Percentiles rank a stretch among this genome's conserved stretches.
phyloP scores from a whole-genome alignment of 2,113 vertebrate genomes.

The Corythornis vintsioides region DNA sequence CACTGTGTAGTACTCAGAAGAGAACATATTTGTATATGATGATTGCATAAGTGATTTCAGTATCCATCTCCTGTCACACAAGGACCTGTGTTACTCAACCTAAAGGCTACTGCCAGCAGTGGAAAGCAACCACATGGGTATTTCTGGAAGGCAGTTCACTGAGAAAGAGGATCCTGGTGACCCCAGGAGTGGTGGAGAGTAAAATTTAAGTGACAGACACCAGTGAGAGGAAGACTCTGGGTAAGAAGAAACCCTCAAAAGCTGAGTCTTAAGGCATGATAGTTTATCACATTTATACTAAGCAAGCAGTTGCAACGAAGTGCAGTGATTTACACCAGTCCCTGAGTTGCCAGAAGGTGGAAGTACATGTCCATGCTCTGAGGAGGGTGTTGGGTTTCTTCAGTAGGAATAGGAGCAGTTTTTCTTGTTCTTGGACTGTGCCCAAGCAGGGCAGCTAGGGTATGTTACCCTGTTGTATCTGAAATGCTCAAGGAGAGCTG shows the following conservation, averaged over 20 bases:
- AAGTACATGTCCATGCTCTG: background rate
- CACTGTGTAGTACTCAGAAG: background rate
- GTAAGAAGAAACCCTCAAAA: background rate
- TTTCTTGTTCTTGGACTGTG: background rate
- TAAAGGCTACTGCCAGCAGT: background rate
- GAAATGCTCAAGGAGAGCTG: background rate
- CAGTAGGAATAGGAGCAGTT: accelerated
- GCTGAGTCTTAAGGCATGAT: background rate
- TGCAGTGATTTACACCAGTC: background rate
- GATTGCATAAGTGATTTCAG: background rate
- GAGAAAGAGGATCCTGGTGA: background rate
- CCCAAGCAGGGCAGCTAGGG: background rate
- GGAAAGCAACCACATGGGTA: background rate
- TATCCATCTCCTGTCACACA: background rate
- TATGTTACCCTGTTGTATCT: background rate
- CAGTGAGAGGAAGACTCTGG: background rate
- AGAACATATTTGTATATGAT: background rate
- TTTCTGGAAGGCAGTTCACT: background rate
- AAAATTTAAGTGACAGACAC: background rate
- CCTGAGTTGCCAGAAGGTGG: background rate
- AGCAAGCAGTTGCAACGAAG: background rate
- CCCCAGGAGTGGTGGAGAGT: background rate
- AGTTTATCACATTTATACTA: background rate
- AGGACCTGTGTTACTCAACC: background rate
- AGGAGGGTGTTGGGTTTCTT: background rate